phyloP scores from a whole-genome alignment of 1,140 invertebrate species.

The Diuraphis noxia region DNA sequence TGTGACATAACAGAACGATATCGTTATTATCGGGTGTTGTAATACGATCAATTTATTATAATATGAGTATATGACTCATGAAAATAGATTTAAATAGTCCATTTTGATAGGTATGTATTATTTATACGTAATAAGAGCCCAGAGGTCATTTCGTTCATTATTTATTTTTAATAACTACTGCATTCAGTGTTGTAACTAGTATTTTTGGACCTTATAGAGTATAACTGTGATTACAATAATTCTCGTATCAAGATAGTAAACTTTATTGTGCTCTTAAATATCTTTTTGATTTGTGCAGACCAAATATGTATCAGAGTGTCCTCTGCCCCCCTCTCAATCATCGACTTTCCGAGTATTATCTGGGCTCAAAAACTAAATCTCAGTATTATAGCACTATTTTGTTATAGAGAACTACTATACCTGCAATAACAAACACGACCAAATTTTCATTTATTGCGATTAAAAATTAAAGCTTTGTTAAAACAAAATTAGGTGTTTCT shows the following conservation, averaged over 20 bases:
- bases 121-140: background rate
- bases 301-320: background rate
- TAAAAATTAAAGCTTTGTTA: background rate
- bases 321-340: too few relatives aligned
- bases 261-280: background rate
- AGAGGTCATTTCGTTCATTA: slow-evolving; percentile 7
- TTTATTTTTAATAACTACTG: background rate
- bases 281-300: background rate
- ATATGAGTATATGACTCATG: background rate
- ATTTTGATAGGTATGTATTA: background rate
- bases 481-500: background rate
- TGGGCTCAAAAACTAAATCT: too few relatives aligned
- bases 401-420: background rate
- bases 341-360: too few relatives aligned
- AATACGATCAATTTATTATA: background rate
- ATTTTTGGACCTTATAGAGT: background rate
- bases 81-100: slow-evolving; percentile 10
- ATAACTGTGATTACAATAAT: background rate
- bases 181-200: background rate
- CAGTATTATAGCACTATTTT: background rate
- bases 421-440: background rate
- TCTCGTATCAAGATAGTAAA: background rate
- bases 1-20: background rate
- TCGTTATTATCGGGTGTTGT: background rate
- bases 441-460: background rate